These are phyloP conservation scores for Nothocercus nigrocapillus DNA, from an alignment of 2,113 vertebrate genomes.

Conservation along the genomic window DNA sequence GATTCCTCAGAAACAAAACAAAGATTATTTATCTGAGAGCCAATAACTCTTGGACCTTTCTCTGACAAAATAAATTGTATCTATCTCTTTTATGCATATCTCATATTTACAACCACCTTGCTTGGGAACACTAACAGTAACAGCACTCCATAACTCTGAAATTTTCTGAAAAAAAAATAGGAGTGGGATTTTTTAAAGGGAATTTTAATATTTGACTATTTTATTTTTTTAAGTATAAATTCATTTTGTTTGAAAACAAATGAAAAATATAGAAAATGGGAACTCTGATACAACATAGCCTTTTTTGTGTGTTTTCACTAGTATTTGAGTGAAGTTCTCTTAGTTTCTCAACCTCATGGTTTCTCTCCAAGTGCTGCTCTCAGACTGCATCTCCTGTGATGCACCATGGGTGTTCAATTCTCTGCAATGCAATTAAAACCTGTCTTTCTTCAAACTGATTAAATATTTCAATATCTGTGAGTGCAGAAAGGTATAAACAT, in stretches of 20 bases:
- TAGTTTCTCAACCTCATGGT: background rate
- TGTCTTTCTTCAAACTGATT: conserved; percentile 43
- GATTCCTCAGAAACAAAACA: conserved; percentile 21
- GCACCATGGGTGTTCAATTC: background rate
- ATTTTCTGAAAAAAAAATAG: background rate
- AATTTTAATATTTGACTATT: conserved; percentile 2
- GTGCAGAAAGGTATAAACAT: conserved; percentile 26
- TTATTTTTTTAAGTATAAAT: background rate
- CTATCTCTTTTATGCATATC: background rate
- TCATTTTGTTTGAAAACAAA: background rate
- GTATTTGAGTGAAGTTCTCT: background rate
- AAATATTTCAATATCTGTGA: conserved; percentile 49
- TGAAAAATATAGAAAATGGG: background rate
- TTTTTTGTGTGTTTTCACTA: background rate
- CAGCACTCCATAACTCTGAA: background rate
- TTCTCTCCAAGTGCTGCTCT: background rate
- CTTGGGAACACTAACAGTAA: background rate
- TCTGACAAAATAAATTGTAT: background rate
- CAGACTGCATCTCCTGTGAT: background rate
- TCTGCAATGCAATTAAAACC: conserved; percentile 44
- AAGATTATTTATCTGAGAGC: background rate
- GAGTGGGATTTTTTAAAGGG: background rate
- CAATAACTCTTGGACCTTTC: background rate
- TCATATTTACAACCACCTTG: background rate
- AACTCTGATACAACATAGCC: background rate